phyloP scores from a whole-genome alignment of 1,140 invertebrate genomes.

The Heliconius congener region DNA sequence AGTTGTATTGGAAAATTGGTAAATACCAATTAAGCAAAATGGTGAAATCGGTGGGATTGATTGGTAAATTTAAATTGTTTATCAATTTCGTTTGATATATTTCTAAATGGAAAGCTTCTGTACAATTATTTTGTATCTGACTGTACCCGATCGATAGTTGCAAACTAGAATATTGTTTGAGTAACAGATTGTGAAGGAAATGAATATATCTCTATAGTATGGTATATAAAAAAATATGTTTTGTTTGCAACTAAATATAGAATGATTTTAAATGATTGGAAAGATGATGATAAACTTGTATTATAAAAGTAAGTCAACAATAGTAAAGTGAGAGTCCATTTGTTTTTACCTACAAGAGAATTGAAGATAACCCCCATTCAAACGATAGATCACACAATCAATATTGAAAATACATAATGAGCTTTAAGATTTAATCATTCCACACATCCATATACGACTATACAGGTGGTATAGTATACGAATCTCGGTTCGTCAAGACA shows the following conservation, averaged over 20 bases:
- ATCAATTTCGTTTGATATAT: constrained; percentile 7
- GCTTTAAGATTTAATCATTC: not conserved
- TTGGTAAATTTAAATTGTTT: constrained; percentile 14
- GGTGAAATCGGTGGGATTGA: constrained; percentile 2
- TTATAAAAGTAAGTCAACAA: too few species aligned
- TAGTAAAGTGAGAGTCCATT: too few species aligned
- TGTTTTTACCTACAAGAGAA: not conserved
- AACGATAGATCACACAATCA: not conserved
- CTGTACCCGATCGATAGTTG: not conserved
- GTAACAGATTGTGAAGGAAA: not conserved
- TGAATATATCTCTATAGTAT: not conserved
- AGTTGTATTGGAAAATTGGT: constrained; percentile 14
- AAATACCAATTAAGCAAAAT: constrained; percentile 9
- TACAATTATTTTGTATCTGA: not conserved
- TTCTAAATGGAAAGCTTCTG: not conserved
- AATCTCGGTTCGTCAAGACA: constrained; percentile 31
- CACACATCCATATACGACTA: not conserved
- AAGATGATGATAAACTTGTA: too few species aligned
- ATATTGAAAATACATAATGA: not conserved
- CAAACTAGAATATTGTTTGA: not conserved
- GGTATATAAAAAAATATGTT: not conserved
- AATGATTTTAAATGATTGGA: too few species aligned
- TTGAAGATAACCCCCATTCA: not conserved
- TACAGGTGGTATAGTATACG: not conserved
- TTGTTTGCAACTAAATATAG: not conserved